Base-by-base conservation (phyloP, 1,140 invertebrate species). In the Acromyrmex echinatior region DNA sequence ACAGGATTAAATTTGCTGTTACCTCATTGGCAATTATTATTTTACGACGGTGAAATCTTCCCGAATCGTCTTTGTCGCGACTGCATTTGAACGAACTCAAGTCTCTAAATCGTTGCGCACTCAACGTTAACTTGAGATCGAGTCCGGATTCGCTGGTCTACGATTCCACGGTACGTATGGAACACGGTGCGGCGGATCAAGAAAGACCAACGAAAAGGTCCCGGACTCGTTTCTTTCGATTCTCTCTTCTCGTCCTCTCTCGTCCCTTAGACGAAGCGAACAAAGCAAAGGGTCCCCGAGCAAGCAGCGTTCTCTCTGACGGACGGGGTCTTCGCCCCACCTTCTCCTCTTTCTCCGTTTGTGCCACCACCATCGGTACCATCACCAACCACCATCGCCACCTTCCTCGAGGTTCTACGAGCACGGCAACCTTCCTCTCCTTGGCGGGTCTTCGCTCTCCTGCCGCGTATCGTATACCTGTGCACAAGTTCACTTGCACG, bases 201-300 rank as follows among this genome's bases (percentile, higher is more conserved):
- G 70, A 86, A 70, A 81, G 88, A 79, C 49, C 79, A 51, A 53
- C 49, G 49, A 73, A 56, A 62, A 49, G 76, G 16, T 31, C 35
- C 76, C 39, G 76, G 58, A 71, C 49, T 51, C 28, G 73, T 56
- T 76, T 62, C 62, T 39, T 71, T 82, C 88, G 74, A 76, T 78
- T 35, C 78, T 84, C 85, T 80, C 84, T 66, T 82, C 70, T 84
- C 88, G 71, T 82, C 51, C 39, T 88, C 58, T 79, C 68, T 86
- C 81, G 71, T 90, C 78, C 89, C 89, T 90, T 88, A 74, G 87
- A 91, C 66, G 60, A 88, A 56, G 51, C 89, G 86, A 88, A 92
- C 92, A 92, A 92, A 93, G 90, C 88, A 88, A 92, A 92, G 90
- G 90, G 56, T 84, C 87, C 90, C 90, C 73, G 80, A 76, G 80